These are phyloP conservation scores for Ceratina japonica DNA, from an alignment of 1,140 invertebrate species.

Conservation along the genomic window DNA sequence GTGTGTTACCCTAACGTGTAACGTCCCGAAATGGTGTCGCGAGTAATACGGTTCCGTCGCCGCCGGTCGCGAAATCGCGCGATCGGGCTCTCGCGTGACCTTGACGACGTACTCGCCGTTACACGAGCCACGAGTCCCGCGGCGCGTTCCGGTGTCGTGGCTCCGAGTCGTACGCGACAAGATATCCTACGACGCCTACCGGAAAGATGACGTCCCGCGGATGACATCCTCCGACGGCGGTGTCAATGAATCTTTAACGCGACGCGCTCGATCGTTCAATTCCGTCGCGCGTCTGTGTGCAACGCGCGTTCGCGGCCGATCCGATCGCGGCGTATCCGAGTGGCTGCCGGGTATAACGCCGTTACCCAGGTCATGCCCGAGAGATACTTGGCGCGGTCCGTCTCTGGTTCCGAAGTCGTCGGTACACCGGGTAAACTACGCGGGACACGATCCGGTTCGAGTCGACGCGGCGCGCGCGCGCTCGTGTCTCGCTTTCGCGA, in stretches of 20 bases:
- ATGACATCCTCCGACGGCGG: background rate
- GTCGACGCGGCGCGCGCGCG: constrained; percentile 1
- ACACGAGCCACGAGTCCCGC: constrained; percentile 27
- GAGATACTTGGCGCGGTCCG: constrained; percentile 19
- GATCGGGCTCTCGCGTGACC: constrained; percentile 19
- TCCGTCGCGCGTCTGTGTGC: constrained; percentile 23
- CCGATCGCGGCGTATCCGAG: constrained; percentile 17
- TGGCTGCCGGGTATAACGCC: constrained; percentile 27
- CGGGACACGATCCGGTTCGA: constrained; percentile 4
- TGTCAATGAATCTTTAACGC: constrained; percentile 2
- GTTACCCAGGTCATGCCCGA: constrained; percentile 44
- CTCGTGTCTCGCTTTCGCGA: constrained; percentile 1
- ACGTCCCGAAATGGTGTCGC: constrained; percentile 43
- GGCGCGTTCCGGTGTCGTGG: constrained; percentile 53
- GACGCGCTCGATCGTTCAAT: constrained; percentile 7
- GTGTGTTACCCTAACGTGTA: constrained; percentile 45
- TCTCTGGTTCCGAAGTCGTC: constrained; percentile 19
- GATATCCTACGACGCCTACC: constrained; percentile 27
- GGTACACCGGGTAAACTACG: constrained; percentile 12
- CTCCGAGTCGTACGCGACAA: constrained; percentile 33
- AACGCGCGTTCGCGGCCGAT: background rate
- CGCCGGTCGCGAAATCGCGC: constrained; percentile 26
- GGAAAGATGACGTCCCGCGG: constrained; percentile 35
- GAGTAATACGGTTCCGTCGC: constrained; percentile 11
- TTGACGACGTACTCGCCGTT: constrained; percentile 32